Conservation (phyloP, 2,888 invertebrate genomes). For the Hypomecis atomaria region DNA sequence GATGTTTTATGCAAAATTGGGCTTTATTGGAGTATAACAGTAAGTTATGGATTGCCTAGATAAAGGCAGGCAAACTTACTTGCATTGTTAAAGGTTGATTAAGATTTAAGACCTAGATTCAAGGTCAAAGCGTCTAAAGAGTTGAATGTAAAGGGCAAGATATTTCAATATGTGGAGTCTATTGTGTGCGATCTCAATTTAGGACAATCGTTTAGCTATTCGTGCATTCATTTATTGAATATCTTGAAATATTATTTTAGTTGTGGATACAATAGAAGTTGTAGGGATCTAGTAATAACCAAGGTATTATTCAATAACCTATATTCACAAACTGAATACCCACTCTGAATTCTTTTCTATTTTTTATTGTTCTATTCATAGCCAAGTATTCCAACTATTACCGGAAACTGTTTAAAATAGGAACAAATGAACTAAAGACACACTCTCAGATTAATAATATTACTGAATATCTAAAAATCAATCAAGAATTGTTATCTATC, state of each 20-base stretch:
- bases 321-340: no score
- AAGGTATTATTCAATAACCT: background rate
- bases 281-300: background rate
- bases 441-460: no score
- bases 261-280: no score
- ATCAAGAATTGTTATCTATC: no score
- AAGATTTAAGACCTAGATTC: conserved; percentile 3
- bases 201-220: conserved; percentile 3
- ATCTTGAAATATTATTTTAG: background rate
- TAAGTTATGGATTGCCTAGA: conserved; percentile 11
- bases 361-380: no score
- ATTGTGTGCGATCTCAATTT: background rate
- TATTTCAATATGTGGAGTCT: background rate
- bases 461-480: no score
- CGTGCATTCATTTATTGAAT: background rate
- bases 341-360: no score
- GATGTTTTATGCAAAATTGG: conserved; percentile 38
- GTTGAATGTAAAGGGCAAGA: background rate
- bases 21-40: conserved; percentile 26
- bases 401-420: no score
- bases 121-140: conserved; percentile 13
- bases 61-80: conserved; percentile 10
- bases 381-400: no score
- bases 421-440: no score
- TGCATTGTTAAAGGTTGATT: conserved; percentile 10